phyloP scores from a whole-genome alignment of 2,113 vertebrate genomes.

The Alectura lathami region DNA sequence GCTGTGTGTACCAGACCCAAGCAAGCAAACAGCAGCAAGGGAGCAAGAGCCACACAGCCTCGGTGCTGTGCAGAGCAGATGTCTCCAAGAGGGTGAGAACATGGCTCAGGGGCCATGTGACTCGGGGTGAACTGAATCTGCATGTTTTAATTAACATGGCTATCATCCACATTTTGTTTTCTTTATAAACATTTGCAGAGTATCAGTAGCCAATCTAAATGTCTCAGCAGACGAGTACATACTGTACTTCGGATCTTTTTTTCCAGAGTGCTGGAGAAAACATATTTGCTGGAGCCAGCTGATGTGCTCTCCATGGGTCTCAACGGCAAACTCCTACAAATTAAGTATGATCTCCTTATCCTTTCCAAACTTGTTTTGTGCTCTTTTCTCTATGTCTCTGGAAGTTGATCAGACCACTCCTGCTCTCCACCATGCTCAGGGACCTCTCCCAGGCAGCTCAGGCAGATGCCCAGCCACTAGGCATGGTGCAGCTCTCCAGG shows the following conservation, averaged over 20 bases:
- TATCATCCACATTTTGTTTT: conserved; percentile 81
- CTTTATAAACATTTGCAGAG: conserved; percentile 81
- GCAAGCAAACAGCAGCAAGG: conserved; percentile 53
- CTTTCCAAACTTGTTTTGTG: conserved; percentile 28
- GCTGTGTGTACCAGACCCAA: conserved; percentile 16
- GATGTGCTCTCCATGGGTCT: conserved; percentile 73
- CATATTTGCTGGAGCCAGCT: conserved; percentile 76
- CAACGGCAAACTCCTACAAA: conserved; percentile 71
- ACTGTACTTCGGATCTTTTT: conserved; percentile 65
- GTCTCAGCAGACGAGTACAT: conserved; percentile 77
- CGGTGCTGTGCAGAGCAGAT: conserved; percentile 63
- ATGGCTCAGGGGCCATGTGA: conserved; percentile 72
- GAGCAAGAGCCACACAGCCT: conserved; percentile 48
- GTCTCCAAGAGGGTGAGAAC: conserved; percentile 65
- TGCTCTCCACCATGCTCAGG: not conserved
- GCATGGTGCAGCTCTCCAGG: not conserved
- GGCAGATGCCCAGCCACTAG: not conserved
- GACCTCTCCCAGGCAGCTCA: not conserved
- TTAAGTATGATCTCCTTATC: conserved; percentile 36
- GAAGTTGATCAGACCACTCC: not conserved
- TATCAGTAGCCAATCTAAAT: conserved; percentile 84
- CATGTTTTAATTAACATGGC: conserved; percentile 80
- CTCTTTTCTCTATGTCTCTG: not conserved
- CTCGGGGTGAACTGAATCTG: conserved; percentile 73
- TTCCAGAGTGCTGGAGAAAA: conserved; percentile 76